Evolutionary conservation across 2,797 vertebrate species (phyloP).

Genomic region (Notolabrus celidotus): DNA sequence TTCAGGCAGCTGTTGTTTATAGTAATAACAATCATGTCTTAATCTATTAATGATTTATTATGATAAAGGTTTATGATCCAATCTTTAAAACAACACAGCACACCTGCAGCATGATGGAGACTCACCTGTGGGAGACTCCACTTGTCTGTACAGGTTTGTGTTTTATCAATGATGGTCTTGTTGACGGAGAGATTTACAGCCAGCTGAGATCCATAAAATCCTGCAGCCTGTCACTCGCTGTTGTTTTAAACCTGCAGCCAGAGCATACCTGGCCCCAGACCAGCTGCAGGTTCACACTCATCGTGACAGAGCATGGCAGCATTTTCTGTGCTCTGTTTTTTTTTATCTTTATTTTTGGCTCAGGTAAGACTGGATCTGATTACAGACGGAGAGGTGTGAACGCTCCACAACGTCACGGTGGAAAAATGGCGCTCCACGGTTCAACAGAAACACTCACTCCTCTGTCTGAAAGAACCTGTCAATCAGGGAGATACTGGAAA

Average conservation of each 20-base stretch:
- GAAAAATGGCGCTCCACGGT: background rate
- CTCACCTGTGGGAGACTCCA: conserved; percentile 23
- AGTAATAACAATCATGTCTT: background rate
- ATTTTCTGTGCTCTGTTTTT: background rate
- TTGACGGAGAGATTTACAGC: conserved; percentile 38
- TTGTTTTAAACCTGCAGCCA: conserved; percentile 48
- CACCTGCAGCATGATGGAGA: conserved; percentile 33
- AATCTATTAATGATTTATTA: conserved; percentile 16
- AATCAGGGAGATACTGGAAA: conserved; percentile 4
- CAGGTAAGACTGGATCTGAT: conserved; percentile 1
- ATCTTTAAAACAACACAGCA: conserved; percentile 8
- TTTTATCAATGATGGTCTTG: conserved; percentile 7
- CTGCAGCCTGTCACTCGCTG: conserved; percentile 30
- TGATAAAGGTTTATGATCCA: background rate
- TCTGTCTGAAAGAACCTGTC: background rate
- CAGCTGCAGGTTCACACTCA: conserved; percentile 42
- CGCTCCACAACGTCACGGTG: background rate
- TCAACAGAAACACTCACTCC: background rate
- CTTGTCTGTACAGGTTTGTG: conserved; percentile 24
- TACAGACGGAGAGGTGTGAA: conserved; percentile 8
- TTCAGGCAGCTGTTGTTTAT: background rate
- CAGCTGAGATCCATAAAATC: conserved; percentile 14
- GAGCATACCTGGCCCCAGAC: conserved; percentile 35
- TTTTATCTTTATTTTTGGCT: background rate
- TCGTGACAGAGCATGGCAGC: background rate